Conservation (phyloP, 2,113 vertebrate species). For the Lates calcarifer region DNA sequence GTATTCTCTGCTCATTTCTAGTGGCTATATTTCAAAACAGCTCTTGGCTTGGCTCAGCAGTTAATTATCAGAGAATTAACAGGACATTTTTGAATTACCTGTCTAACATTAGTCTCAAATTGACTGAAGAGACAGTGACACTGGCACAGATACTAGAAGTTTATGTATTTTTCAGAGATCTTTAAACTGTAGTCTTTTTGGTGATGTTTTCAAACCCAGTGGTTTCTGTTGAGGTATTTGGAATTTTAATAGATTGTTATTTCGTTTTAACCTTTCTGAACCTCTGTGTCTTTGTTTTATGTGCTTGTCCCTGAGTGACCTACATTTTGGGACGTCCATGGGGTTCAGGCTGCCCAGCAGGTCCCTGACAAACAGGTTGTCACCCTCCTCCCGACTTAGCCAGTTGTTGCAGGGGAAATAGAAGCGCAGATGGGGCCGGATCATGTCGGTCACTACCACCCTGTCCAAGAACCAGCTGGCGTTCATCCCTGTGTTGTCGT, state of each 20-base stretch:
- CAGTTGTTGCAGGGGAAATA: conserved; percentile 96
- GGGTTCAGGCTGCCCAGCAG: conserved; percentile 93
- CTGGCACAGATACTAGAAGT: too few species aligned
- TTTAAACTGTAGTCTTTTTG: neutral
- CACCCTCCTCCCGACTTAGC: conserved; percentile 94
- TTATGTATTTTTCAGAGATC: neutral
- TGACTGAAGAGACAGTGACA: neutral
- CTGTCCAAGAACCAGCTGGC: conserved; percentile 95
- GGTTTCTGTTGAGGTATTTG: conserved; percentile 4
- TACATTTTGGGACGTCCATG: conserved; percentile 97
- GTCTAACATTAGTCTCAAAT: neutral
- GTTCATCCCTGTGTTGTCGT: conserved; percentile 94
- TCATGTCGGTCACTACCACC: conserved; percentile 95
- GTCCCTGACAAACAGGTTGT: conserved; percentile 93
- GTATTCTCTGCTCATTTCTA: neutral
- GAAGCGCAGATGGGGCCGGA: conserved; percentile 93
- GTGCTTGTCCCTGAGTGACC: conserved; percentile 57
- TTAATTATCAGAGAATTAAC: neutral
- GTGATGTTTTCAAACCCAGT: neutral
- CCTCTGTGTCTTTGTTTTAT: conserved; percentile 6
- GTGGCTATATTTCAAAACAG: neutral
- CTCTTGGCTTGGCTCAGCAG: neutral
- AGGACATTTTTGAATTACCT: neutral
- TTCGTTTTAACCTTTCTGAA: conserved; percentile 16
- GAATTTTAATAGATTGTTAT: conserved; percentile 9